A percentile compares a stretch with the other conserved stretches of the same genome.
phyloP scores from a whole-genome alignment of 2,888 invertebrate genomes.

The Mylabris sibirica region DNA sequence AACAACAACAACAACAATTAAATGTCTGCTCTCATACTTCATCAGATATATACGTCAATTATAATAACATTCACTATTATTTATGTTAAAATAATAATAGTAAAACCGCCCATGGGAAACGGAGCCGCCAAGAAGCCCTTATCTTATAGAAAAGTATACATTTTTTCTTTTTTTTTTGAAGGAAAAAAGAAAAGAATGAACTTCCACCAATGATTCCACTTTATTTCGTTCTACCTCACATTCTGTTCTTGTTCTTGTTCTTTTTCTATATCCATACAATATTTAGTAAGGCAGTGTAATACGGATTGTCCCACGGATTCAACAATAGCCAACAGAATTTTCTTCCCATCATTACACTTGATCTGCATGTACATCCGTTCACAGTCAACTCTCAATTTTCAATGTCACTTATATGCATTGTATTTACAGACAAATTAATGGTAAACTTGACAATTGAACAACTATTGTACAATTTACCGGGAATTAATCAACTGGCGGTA shows the following conservation, averaged over 20 bases:
- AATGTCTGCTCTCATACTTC: slow-evolving; percentile 55
- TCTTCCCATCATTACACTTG: slow-evolving; percentile 63
- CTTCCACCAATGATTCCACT: slow-evolving; percentile 55
- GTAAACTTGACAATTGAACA: slow-evolving; percentile 39
- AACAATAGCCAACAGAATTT: slow-evolving; percentile 53
- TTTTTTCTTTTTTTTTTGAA: slow-evolving; percentile 47
- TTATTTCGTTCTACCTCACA: slow-evolving; percentile 41
- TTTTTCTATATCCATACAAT: slow-evolving; percentile 23
- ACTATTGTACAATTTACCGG: slow-evolving; percentile 41
- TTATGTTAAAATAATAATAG: slow-evolving; percentile 54
- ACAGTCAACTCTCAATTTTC: slow-evolving; percentile 60
- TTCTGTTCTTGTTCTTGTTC: background rate
- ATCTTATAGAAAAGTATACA: slow-evolving; percentile 43
- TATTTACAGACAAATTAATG: slow-evolving; percentile 49
- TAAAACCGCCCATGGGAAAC: slow-evolving; percentile 52
- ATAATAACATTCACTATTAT: slow-evolving; percentile 52
- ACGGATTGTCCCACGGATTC: slow-evolving; percentile 58
- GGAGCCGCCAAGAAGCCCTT: slow-evolving; percentile 32
- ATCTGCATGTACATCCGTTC: slow-evolving; percentile 62
- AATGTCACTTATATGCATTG: slow-evolving; percentile 55
- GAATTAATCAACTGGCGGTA: slow-evolving; percentile 34
- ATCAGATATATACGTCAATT: slow-evolving; percentile 58
- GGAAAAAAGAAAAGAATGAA: slow-evolving; percentile 19
- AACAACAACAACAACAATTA: slow-evolving; percentile 47
- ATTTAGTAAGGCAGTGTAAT: slow-evolving; percentile 62